Base-by-base conservation (phyloP, 2,888 invertebrate species). In the Aspidiotus rigidus region DNA sequence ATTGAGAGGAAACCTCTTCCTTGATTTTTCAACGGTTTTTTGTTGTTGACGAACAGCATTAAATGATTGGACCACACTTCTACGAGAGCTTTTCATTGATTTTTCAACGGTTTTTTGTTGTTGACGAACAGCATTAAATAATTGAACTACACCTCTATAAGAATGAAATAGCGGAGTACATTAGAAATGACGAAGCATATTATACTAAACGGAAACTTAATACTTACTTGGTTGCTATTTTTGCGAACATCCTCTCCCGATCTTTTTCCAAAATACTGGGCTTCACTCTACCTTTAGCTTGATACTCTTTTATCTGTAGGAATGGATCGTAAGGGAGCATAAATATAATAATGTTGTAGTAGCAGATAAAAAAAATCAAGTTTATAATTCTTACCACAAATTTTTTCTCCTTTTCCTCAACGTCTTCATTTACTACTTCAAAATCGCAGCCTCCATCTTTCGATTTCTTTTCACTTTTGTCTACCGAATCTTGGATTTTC, bases 61-160 rank as follows among this genome's bases (percentile, higher is more conserved):
- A 75, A 94, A 95, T 72, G 95, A 80, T 77, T 94, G 93, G 0
- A 95, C 93, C 0, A 94, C 93, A 75, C 94, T 94, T 77, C 89
- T 90, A 73, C 10, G 28, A 28, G 28, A 28, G 2, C 5, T 28
- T 6, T 49, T 49, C n/a, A 2, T 6, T n/a, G 49, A 6, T 49
- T 49, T n/a, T 86, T 70, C 82, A 83, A 59, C 85, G 69, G 85
- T 84, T 77, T 86, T 89, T 78, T 94, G 93, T 77, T 94, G 93
- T 74, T 86, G 83, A 75, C 85, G 85, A 0, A 95, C 93, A 44
- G 92, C 90, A 82, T 95, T 95, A 75, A 94, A 95, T 72, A 95
- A 80, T 77, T 94, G 93, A 0, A 95, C 93, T 0, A 94, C 93
- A 75, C 94, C 95, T 77, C 89, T 90, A 73, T 9, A 76, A 77